Evolutionary conservation across 1,140 invertebrate genomes (phyloP).

Genomic region (Popillia japonica): DNA sequence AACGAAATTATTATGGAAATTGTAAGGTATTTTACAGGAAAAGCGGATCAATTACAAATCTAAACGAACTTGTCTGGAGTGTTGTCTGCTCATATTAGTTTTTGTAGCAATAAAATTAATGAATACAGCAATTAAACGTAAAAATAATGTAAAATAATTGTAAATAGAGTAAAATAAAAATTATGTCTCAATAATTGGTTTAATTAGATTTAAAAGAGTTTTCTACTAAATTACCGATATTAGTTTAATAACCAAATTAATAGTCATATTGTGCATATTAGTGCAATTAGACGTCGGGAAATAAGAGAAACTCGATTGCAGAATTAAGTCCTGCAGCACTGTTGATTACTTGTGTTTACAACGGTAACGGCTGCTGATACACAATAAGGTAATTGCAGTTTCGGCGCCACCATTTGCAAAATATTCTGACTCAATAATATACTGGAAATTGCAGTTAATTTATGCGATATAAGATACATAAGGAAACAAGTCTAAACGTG

Average conservation of each 20-base stretch:
- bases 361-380: background rate
- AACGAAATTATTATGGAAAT: constrained; percentile 31
- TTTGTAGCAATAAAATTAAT: constrained; percentile 16
- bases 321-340: background rate
- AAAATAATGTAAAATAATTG: background rate
- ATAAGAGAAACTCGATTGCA: constrained; percentile 18
- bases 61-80: background rate
- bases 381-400: constrained; percentile 13
- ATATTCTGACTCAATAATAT: too few species aligned
- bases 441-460: too few species aligned
- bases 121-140: background rate
- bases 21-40: constrained; percentile 11
- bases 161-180: background rate
- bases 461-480: too few species aligned
- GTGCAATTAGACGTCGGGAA: background rate
- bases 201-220: background rate
- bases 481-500: too few species aligned
- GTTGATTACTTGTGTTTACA: background rate
- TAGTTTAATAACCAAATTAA: constrained; percentile 26
- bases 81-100: background rate
- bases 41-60: constrained; percentile 12
- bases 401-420: constrained; percentile 21
- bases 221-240: constrained; percentile 15
- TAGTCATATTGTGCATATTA: constrained; percentile 1
- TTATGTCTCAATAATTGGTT: background rate